phyloP scores from a whole-genome alignment of 2,888 invertebrate species.

The Nymphalis urticae region DNA sequence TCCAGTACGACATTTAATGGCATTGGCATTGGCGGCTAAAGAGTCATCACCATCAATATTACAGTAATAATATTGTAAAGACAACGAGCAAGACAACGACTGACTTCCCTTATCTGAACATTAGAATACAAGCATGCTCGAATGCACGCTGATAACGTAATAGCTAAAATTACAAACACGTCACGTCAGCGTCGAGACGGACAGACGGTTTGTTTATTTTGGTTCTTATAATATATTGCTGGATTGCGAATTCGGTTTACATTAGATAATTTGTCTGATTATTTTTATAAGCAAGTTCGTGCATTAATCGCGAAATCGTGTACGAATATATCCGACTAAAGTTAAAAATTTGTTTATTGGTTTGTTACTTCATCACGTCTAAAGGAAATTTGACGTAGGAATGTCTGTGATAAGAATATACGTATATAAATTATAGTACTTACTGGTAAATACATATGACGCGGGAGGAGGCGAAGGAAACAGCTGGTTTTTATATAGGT shows the following conservation, averaged over 20 bases:
- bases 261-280: neutral
- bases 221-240: slow-evolving; percentile 6
- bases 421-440: no score
- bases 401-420: no score
- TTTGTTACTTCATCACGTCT: no score
- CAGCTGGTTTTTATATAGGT: no score
- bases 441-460: no score
- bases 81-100: slow-evolving; percentile 16
- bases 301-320: no score
- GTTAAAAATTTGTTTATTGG: no score
- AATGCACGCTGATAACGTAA: slow-evolving; percentile 38
- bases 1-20: neutral
- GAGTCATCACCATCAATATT: neutral
- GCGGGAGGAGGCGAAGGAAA: no score
- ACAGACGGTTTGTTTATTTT: slow-evolving; percentile 9
- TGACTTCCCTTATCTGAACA: slow-evolving; percentile 30
- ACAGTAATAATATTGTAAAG: slow-evolving; percentile 1
- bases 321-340: no score
- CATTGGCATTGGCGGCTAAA: neutral
- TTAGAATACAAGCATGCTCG: slow-evolving; percentile 28
- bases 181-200: slow-evolving; percentile 17
- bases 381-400: no score
- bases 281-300: neutral
- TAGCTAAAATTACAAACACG: slow-evolving; percentile 35
- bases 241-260: neutral